Conservation (phyloP, 2,113 vertebrate species). For the Ammospiza caudacuta region DNA sequence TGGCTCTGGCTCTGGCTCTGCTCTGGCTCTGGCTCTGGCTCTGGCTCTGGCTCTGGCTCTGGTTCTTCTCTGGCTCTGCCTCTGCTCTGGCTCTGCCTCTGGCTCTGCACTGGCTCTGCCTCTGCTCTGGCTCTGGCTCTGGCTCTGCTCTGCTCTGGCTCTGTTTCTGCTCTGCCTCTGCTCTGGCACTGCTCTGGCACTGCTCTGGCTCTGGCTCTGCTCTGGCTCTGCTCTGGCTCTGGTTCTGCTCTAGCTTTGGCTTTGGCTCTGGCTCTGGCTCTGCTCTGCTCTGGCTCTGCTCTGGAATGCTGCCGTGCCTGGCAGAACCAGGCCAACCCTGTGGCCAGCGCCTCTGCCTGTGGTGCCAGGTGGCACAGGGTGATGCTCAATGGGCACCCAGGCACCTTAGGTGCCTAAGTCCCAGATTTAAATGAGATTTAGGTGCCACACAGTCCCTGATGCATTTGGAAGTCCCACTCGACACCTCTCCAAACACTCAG, state of each 20-base stretch:
- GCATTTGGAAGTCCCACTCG: slow-evolving; percentile 14
- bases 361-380: background rate
- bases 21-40: background rate
- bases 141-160: no score
- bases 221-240: no score
- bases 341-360: rapidly evolving
- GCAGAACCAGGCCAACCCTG: background rate
- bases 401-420: background rate
- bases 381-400: background rate
- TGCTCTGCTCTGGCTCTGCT: background rate
- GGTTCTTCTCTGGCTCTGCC: background rate
- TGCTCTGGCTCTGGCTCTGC: no score
- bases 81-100: background rate
- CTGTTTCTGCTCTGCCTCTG: no score
- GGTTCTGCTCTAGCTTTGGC: no score
- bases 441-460: background rate
- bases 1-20: background rate
- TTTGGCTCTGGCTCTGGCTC: no score
- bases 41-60: background rate
- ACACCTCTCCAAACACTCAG: background rate
- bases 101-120: no score
- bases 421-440: background rate
- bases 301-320: background rate
- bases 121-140: no score
- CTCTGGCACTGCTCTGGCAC: no score